phyloP scores from a whole-genome alignment of 2,888 invertebrate species.

The Stegana nigrithorax region DNA sequence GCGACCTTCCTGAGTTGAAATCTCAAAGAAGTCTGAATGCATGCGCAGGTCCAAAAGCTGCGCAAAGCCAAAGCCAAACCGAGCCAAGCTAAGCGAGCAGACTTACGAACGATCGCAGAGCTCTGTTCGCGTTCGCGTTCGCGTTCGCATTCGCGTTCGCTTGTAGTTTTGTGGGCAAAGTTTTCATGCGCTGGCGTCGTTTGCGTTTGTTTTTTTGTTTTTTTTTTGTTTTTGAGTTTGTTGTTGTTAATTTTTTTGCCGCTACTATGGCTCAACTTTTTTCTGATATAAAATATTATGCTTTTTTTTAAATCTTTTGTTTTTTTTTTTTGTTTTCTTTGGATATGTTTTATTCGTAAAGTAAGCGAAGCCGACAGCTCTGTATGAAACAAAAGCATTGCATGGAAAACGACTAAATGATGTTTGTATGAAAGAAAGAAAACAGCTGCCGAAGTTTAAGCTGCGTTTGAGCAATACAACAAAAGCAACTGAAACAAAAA shows the following conservation, averaged over 20 bases:
- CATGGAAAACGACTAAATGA: constrained; percentile 32
- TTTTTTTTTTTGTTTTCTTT: constrained; percentile 23
- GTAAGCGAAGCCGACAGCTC: neutral
- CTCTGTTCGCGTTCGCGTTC: neutral
- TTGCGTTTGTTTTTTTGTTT: neutral
- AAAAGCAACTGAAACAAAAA: constrained; percentile 45
- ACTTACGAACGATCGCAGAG: neutral
- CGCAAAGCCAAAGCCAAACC: constrained; percentile 34
- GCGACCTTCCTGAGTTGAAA: constrained; percentile 69
- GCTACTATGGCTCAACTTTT: too few relatives aligned
- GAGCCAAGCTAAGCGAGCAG: neutral
- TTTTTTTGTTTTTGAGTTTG: constrained; percentile 8
- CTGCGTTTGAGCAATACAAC: constrained; percentile 53
- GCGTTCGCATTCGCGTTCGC: too few relatives aligned
- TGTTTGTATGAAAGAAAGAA: constrained; percentile 29
- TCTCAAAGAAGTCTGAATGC: constrained; percentile 69
- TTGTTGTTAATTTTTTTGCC: constrained; percentile 27
- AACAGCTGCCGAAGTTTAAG: constrained; percentile 32
- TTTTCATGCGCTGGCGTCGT: constrained; percentile 17
- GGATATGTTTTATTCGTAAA: neutral
- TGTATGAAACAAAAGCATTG: neutral
- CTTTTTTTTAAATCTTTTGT: constrained; percentile 36
- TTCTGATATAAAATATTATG: too few relatives aligned
- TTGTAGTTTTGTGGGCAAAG: constrained; percentile 38
- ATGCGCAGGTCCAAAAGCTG: constrained; percentile 48